Base-by-base conservation (phyloP, 2,888 invertebrate genomes). In the Anodontia alba region DNA sequence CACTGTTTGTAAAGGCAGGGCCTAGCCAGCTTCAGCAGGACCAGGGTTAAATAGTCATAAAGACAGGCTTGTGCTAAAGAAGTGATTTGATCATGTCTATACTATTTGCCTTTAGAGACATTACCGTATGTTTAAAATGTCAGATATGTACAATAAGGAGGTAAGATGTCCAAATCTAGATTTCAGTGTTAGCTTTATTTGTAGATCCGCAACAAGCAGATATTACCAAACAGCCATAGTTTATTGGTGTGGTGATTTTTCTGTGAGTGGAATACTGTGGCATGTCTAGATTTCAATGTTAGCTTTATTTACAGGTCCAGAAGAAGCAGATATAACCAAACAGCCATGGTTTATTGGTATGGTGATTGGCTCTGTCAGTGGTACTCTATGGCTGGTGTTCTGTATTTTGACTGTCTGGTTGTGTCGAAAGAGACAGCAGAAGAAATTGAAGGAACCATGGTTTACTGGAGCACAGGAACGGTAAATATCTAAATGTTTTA, bases 281-380 rank as follows among this genome's bases (percentile, higher is more conserved):
- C 96, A 98, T 81, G 97, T 98, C n/a, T n/a, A n/a, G n/a, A n/a
- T n/a, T n/a, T n/a, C n/a, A n/a, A n/a, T n/a, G n/a, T n/a, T n/a
- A n/a, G n/a, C n/a, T n/a, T n/a, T n/a, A n/a, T n/a, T 57, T 57
- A 10, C 29, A 57, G 57, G 57, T 57, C 91, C 92, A 8, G 91
- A 91, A 62, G 87, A 91, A 69, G 86, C 88, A 0, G 88, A 88
- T 77, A 80, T 96, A 31, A 95, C 96, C 31, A 95, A 95, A 75
- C 97, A 97, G 95, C 97, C 97, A 73, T 98, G 98, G 98, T 98
- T 98, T 95, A 97, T 98, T 95, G 97, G 97, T 86, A 96, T 92
- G 83, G 67, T 92, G 62, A 92, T 93, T 12, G 91, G 92, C 17
- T 90, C 97, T 87, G 96, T 98, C 89, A 97, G 97, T 89, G 97